phyloP scores from a whole-genome alignment of 2,113 vertebrate species.

The Mustelus asterias region DNA sequence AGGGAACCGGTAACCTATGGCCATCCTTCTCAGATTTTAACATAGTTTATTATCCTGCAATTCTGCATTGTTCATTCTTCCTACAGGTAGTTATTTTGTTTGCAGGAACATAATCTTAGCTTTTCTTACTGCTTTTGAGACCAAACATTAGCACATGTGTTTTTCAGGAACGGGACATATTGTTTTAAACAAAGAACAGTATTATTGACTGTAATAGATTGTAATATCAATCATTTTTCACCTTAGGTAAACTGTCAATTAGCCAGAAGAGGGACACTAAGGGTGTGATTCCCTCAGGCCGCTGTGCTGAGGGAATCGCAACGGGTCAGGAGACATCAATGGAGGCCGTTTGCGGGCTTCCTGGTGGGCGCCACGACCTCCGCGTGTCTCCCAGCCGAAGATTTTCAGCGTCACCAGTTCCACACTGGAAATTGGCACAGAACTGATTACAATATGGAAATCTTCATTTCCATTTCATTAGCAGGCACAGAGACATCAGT shows the following conservation, averaged over 20 bases:
- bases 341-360: no score
- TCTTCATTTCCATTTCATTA: no score
- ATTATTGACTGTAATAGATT: background rate
- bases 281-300: no score
- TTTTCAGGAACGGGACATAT: background rate
- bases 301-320: no score
- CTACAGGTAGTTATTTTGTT: background rate
- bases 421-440: no score
- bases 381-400: no score
- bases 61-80: background rate
- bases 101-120: background rate
- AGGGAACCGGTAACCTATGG: background rate
- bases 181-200: background rate
- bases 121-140: background rate
- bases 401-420: no score
- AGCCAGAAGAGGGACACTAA: background rate
- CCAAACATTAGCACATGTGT: background rate
- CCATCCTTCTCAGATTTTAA: background rate
- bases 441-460: no score
- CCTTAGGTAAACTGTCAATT: background rate
- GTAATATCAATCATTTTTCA: background rate
- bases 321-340: no score
- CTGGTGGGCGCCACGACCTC: no score
- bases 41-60: constrained; percentile 9
- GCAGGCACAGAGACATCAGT: no score